Base-by-base conservation (phyloP, 2,113 vertebrate species). In the Rynchops niger region DNA sequence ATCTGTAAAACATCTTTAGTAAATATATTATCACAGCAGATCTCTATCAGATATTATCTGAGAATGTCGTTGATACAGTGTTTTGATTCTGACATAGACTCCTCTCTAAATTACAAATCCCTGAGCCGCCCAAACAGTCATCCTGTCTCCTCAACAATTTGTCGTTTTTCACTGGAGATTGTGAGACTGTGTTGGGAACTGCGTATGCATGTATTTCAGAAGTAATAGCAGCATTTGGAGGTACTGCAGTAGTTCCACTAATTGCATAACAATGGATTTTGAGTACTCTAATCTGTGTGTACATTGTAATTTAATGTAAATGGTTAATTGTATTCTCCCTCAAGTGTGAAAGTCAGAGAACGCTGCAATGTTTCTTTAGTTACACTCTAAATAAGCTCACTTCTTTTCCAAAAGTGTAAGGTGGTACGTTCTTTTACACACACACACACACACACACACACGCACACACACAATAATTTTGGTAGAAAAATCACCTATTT, bases 331-430 rank as follows among this genome's bases (percentile, higher is more conserved):
- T n/a, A 84, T 91, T 94, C 67, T 76, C 83, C 45, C 67, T 81
- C 65, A 92, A 80, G 50, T 52, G 72, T 91, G 55, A 66, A 90
- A 92, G 82, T 71, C 76, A 63, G 70, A 85, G 88, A 95, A 91
- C 22, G n/a, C 66, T 26, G 38, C 42, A 80, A 34, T 17, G 16
- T 95, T 91, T 91, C 86, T 81, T 40, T 50, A 90, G 8, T 62
- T 82, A 73, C 23, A 14, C 27, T 53, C 56, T 67, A 90, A 87
- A 27, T 65, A 78, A 92, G 50, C 18, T 85, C 47, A 47, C 27
- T 62, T 65, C 52, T 86, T 84, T 72, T 50, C 30, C 65, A 32
- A 23, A 78, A 87, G 34, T 34, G 25, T 36, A 11, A 20, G 14
- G 73, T 27, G 50, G 15, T 30, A 14, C n/a, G 11, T 0, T 12